These are phyloP conservation scores for Pseudomyrmex pallidus DNA, from an alignment of 1,140 invertebrate species.

Conservation along the genomic window DNA sequence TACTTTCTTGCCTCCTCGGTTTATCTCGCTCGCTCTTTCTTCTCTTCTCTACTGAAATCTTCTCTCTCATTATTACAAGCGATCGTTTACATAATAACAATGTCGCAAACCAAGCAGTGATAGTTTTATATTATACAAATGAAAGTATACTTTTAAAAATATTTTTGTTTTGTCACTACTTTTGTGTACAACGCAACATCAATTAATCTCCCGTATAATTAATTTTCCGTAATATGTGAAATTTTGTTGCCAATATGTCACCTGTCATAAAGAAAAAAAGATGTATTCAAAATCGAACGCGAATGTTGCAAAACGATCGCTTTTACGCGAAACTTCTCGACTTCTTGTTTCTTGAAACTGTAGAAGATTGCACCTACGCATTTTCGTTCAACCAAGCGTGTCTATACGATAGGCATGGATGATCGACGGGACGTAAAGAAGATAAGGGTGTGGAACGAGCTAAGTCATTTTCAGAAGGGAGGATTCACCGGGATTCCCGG, in stretches of 20 bases:
- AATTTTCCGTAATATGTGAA: background rate
- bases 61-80: constrained; percentile 10
- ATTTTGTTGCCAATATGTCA: background rate
- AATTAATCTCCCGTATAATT: background rate
- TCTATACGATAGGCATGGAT: constrained; percentile 57
- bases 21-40: constrained; percentile 24
- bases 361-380: constrained; percentile 16
- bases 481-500: constrained; percentile 62
- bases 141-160: background rate
- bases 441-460: constrained; percentile 56
- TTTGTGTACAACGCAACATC: too few relatives aligned
- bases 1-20: constrained; percentile 62
- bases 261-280: background rate
- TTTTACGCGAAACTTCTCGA: constrained; percentile 5
- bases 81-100: too few relatives aligned
- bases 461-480: constrained; percentile 40
- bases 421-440: constrained; percentile 64
- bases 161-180: background rate
- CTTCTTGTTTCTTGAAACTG: constrained; percentile 26
- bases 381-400: constrained; percentile 47
- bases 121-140: background rate
- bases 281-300: background rate
- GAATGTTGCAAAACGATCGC: background rate
- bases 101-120: background rate
- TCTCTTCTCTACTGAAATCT: constrained; percentile 40